These are phyloP conservation scores for Pavo muticus DNA, from an alignment of 2,113 vertebrate species.

Conservation along the genomic window DNA sequence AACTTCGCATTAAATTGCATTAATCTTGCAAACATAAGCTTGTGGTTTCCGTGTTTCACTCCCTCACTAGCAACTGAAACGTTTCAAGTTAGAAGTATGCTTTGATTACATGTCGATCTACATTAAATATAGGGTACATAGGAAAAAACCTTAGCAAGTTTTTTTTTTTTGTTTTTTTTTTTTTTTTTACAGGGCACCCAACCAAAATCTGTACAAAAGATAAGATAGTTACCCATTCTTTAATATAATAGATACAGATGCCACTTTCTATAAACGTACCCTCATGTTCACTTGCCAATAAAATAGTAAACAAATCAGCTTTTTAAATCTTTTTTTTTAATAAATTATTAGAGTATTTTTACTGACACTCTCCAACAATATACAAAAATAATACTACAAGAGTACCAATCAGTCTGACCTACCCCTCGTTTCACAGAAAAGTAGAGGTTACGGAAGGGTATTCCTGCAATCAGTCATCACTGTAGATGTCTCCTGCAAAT, in stretches of 20 bases:
- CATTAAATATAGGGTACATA: constrained; percentile 48
- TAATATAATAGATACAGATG: constrained; percentile 76
- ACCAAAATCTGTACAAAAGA: constrained; percentile 82
- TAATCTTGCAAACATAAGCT: neutral
- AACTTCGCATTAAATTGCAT: neutral
- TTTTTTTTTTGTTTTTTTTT: neutral
- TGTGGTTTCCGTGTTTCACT: constrained; percentile 9
- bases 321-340: constrained; percentile 76
- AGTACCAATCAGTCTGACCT: constrained; percentile 79
- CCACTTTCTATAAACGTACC: constrained; percentile 76
- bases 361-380: constrained; percentile 81
- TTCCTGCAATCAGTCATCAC: constrained; percentile 83
- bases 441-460: constrained; percentile 57
- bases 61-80: constrained; percentile 11
- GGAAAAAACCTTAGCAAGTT: constrained; percentile 62
- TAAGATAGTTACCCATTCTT: constrained; percentile 75
- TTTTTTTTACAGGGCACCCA: constrained; percentile 64
- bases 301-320: constrained; percentile 83
- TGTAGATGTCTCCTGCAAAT: constrained; percentile 89
- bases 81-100: neutral
- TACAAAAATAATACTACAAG: constrained; percentile 92
- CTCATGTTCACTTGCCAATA: constrained; percentile 75
- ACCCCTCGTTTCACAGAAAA: constrained; percentile 76
- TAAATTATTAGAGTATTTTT: constrained; percentile 81
- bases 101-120: constrained; percentile 45